These are phyloP conservation scores for Salvator merianae DNA, from an alignment of 2,113 vertebrate species.

Conservation along the genomic window DNA sequence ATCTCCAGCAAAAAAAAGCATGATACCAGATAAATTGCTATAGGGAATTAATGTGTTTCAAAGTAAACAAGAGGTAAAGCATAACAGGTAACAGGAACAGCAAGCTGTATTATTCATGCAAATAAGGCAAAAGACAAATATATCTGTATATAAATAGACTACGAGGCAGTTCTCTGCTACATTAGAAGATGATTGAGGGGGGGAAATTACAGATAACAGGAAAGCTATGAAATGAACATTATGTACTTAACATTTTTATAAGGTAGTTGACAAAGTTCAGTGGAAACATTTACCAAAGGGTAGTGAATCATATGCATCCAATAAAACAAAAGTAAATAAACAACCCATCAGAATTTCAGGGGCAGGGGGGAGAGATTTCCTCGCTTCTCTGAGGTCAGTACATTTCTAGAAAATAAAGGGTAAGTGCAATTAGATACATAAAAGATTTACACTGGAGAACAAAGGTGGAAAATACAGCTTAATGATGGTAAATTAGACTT, in stretches of 20 bases:
- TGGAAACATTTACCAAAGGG: conserved; percentile 43
- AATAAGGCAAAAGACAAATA: conserved; percentile 57
- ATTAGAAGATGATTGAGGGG: conserved; percentile 62
- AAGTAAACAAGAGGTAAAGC: conserved; percentile 26
- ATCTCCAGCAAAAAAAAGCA: not conserved
- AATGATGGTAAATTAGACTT: conserved; percentile 22
- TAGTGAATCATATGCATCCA: conserved; percentile 40
- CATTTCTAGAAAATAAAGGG: not conserved
- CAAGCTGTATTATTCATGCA: conserved; percentile 45
- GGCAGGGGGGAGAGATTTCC: not conserved
- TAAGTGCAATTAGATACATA: conserved; percentile 16
- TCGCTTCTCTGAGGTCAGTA: conserved; percentile 2
- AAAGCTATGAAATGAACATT: conserved; percentile 59
- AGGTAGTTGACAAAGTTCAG: conserved; percentile 45
- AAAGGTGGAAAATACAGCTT: conserved; percentile 23
- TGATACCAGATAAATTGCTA: not conserved
- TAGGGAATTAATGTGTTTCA: conserved; percentile 36
- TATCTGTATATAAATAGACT: conserved; percentile 56
- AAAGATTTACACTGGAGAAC: conserved; percentile 17
- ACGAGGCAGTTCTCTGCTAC: conserved; percentile 53
- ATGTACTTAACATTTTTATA: conserved; percentile 58
- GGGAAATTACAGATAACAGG: conserved; percentile 47
- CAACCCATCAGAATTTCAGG: not conserved
- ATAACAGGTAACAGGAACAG: conserved; percentile 39
- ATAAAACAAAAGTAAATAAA: conserved; percentile 47